Evolutionary conservation across 2,888 invertebrate genomes (phyloP), one percentile per base, ranked within the genome.

Genomic region (Seira ritae): DNA sequence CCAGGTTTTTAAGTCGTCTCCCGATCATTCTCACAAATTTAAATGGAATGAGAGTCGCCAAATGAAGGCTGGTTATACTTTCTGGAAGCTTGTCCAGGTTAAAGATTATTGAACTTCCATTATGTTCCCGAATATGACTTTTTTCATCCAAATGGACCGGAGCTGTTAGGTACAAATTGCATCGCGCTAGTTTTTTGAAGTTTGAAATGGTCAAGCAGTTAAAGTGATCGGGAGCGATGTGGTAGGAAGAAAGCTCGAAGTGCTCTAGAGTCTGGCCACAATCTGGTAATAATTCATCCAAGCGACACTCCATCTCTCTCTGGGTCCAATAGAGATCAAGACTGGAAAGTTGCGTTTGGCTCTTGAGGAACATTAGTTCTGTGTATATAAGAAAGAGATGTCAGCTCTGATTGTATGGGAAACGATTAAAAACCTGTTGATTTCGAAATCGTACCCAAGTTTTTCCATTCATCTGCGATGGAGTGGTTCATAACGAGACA

Each of bases 361-460:
- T 70, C 17, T 70, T 46, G 4, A 84, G 24, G 19, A 84, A 78
- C 0, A 31, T 55, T n/a, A 22, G 12, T 31, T 84, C 84, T 84
- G 60, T 19, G 71, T 8, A n/a, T n/a, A n/a, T n/a, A n/a, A n/a
- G n/a, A n/a, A n/a, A n/a, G 37, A 31, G 19, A 69, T n/a, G 8
- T n/a, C 37, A 69, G 4, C 10, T n/a, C 8, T 12, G n/a, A n/a
- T n/a, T n/a, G n/a, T n/a, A n/a, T n/a, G n/a, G n/a, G n/a, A n/a
- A n/a, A n/a, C n/a, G n/a, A n/a, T n/a, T n/a, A n/a, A n/a, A n/a
- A n/a, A n/a, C n/a, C n/a, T n/a, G n/a, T n/a, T n/a, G n/a, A n/a
- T 31, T 31, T 8, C 31, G 3, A 31, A 31, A n/a, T n/a, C 31
- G 2, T 50, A 84, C 83, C 83, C 12, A 83, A 55, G 20, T n/a